Percentiles rank a stretch among this genome's conserved stretches.
Conservation (phyloP, 2,113 vertebrate species). For the Glaucidium brasilianum region DNA sequence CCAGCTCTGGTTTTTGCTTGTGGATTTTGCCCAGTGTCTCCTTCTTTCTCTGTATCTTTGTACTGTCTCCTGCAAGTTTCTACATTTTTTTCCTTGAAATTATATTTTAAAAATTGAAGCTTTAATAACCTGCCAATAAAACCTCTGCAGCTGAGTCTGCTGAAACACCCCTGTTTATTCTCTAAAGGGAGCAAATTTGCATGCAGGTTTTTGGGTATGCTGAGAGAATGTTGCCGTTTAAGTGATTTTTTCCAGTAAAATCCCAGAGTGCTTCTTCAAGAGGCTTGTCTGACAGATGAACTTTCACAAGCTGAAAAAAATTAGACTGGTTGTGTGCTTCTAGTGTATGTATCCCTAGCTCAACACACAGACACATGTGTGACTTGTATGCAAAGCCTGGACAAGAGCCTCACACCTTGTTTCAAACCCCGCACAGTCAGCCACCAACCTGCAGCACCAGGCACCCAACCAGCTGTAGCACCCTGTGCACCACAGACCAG, state of each 20-base stretch:
- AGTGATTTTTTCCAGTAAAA: slow-evolving; percentile 46
- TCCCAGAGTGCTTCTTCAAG: slow-evolving; percentile 42
- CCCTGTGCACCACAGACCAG: background rate
- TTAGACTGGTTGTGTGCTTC: slow-evolving; percentile 16
- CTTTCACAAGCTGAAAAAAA: slow-evolving; percentile 29
- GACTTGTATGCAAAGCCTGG: background rate
- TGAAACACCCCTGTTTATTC: background rate
- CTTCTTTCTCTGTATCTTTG: background rate
- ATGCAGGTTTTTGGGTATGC: slow-evolving; percentile 26
- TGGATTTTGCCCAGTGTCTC: background rate
- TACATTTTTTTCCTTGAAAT: background rate
- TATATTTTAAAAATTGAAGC: background rate
- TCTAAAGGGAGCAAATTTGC: slow-evolving; percentile 29
- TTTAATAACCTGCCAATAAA: slow-evolving; percentile 31
- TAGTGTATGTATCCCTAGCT: background rate
- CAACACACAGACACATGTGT: background rate
- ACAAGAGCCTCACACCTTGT: background rate
- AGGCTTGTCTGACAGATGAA: slow-evolving; percentile 16
- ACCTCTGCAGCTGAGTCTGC: background rate
- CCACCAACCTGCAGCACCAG: background rate
- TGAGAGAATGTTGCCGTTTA: background rate
- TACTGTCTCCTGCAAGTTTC: background rate
- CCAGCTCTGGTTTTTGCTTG: background rate
- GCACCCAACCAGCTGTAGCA: background rate
- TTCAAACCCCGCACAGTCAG: background rate